A percentile compares a stretch with the other conserved stretches of the same genome.
These are phyloP conservation scores for Muraenolepis orangiensis DNA, from an alignment of 2,797 vertebrate genomes.

Conservation along the genomic window DNA sequence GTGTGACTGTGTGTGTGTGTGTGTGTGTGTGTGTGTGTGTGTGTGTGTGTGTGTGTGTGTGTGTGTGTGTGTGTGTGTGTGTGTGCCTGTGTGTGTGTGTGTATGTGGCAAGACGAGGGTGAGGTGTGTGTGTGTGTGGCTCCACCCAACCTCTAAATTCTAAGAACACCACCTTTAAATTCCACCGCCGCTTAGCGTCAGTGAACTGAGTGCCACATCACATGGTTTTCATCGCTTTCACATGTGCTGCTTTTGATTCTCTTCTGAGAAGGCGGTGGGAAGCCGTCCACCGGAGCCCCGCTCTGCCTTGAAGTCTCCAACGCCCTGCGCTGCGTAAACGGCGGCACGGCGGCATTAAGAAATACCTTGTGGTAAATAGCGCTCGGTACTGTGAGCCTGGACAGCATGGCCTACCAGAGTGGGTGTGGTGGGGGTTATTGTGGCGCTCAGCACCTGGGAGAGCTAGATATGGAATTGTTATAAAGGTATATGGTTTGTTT, in stretches of 20 bases:
- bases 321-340: conserved; percentile 24
- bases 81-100: background rate
- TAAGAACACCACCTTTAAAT: conserved; percentile 21
- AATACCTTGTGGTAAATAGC: conserved; percentile 1
- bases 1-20: too few species aligned
- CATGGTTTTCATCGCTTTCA: conserved; percentile 29
- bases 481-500: background rate
- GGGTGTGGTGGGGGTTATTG: background rate
- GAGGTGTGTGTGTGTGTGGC: background rate
- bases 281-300: conserved; percentile 37
- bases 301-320: conserved; percentile 31
- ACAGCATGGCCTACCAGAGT: conserved; percentile 15
- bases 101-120: too few species aligned
- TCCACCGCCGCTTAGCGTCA: conserved; percentile 26
- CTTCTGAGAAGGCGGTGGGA: conserved; percentile 32
- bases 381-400: conserved; percentile 23
- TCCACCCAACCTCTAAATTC: background rate
- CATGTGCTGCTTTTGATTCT: conserved; percentile 34
- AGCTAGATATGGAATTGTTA: background rate
- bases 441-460: background rate
- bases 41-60: conserved; percentile 12
- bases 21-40: too few species aligned
- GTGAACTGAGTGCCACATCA: conserved; percentile 42
- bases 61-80: conserved; percentile 2
- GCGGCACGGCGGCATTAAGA: conserved; percentile 34